Evolutionary conservation across 2,888 invertebrate genomes (phyloP).

Genomic region (Drosophila barbarae): DNA sequence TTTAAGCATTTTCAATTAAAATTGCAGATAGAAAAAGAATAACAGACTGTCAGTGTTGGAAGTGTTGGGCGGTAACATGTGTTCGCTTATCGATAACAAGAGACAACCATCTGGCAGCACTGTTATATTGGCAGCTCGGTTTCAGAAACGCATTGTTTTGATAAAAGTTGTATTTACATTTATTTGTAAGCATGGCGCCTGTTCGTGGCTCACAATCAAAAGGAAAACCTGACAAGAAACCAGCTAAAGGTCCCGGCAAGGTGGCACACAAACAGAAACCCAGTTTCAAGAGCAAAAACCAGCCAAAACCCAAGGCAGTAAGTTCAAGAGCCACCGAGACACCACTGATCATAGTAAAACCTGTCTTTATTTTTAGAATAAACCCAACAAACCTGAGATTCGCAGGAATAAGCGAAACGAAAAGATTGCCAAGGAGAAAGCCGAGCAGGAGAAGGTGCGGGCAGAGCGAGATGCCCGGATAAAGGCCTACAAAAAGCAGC

Average conservation of each 20-base stretch:
- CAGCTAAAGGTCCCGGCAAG: conserved; percentile 17
- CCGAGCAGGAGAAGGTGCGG: conserved; percentile 77
- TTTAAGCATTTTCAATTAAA: conserved; percentile 56
- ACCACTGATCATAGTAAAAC: not conserved
- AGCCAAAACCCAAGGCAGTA: conserved; percentile 37
- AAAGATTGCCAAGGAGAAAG: conserved; percentile 53
- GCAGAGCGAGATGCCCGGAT: conserved; percentile 82
- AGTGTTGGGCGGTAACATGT: conserved; percentile 4
- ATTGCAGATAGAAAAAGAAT: conserved; percentile 9
- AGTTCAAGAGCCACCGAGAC: not conserved
- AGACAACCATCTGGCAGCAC: not conserved
- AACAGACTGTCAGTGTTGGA: conserved; percentile 22
- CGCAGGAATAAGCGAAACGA: conserved; percentile 56
- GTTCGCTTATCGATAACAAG: conserved; percentile 3
- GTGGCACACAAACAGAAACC: conserved; percentile 28
- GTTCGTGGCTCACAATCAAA: conserved; percentile 10
- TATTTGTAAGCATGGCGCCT: not conserved
- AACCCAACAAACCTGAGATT: conserved; percentile 53
- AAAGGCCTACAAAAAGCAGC: conserved; percentile 85
- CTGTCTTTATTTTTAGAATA: conserved; percentile 25
- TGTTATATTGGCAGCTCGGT: not conserved
- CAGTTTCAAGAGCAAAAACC: conserved; percentile 51
- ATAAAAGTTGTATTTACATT: not conserved
- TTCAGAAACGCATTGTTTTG: not conserved
- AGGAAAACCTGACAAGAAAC: conserved; percentile 34